These are phyloP conservation scores for Drosophila neocordata DNA, from an alignment of 1,140 invertebrate genomes.

Conservation along the genomic window DNA sequence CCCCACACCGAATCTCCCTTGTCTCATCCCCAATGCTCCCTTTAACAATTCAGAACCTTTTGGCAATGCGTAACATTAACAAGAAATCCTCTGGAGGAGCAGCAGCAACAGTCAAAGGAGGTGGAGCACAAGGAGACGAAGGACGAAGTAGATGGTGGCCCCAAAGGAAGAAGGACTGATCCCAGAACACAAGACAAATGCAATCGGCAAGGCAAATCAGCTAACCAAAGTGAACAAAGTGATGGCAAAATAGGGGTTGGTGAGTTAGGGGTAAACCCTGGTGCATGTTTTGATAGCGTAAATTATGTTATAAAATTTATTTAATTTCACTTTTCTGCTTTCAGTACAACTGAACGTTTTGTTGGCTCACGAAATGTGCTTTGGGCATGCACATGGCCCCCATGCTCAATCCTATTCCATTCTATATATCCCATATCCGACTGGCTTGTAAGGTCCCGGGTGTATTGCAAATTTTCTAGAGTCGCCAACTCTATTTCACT, in stretches of 20 bases:
- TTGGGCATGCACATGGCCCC: constrained; percentile 46
- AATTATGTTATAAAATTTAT: constrained; percentile 82
- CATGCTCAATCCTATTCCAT: neutral
- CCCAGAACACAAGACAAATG: constrained; percentile 44
- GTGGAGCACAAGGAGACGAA: neutral
- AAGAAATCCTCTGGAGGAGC: constrained; percentile 23
- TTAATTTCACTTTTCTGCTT: constrained; percentile 76
- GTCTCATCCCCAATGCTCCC: neutral
- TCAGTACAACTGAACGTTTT: constrained; percentile 60
- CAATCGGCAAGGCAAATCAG: constrained; percentile 19
- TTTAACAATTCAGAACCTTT: constrained; percentile 65
- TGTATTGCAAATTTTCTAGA: constrained; percentile 68
- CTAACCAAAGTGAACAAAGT: neutral
- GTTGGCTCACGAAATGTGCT: constrained; percentile 56
- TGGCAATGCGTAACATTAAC: constrained; percentile 51
- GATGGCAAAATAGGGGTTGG: neutral
- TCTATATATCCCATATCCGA: constrained; percentile 42
- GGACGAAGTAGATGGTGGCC: neutral
- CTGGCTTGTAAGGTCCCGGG: constrained; percentile 57
- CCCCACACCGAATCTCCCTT: neutral
- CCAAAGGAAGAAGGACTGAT: constrained; percentile 2
- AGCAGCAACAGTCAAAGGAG: neutral
- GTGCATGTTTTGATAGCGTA: constrained; percentile 81
- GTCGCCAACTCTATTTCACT: constrained; percentile 17
- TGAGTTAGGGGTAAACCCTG: neutral